Evolutionary conservation across 2,113 vertebrate species (phyloP), one percentile per base, ranked within the genome.

Genomic region (Oceanites oceanicus): DNA sequence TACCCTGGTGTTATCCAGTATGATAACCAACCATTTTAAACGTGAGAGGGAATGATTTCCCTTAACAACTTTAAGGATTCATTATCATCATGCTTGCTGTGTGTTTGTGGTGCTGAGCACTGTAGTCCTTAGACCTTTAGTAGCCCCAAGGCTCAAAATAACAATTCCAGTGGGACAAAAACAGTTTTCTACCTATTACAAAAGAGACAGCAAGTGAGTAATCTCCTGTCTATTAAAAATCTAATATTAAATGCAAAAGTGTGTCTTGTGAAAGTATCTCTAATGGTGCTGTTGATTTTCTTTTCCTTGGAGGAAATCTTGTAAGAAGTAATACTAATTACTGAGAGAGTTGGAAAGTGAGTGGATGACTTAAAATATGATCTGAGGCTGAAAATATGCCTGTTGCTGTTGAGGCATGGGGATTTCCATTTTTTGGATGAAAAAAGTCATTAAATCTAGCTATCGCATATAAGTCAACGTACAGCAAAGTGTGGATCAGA

Each of bases 181-280:
- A 0, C 79, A 85, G 61, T 92, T 94, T 92, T 38, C 62, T 82
- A 17, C 26, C 73, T 92, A 50, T 78, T 92, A 81, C 63, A 85
- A 73, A 72, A 82, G 76, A 94, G 82, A 66, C 26, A 72, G 44
- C 62, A 72, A 93, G 62, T 76, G 89, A 91, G 63, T 95, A 88
- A 74, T 94, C 86, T 94, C 87, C 55, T 65, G 30, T 68, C 89
- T 89, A 58, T 89, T 93, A 89, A 94, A 94, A 96, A 82, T 58
- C 49, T 95, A 89, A 92, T 91, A 86, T 42, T 87, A 89, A 94
- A 89, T 91, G 76, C 70, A 85, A 47, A 94, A 88, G 23, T 89
- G 30, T 91, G 66, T 81, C 73, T 72, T 81, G 7, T 85, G 65
- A 58, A 87, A 76, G n/a, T 62, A 45, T 76, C 80, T 91, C 36